Conservation (phyloP, 2,113 vertebrate genomes). For the Myotis brandtii region DNA sequence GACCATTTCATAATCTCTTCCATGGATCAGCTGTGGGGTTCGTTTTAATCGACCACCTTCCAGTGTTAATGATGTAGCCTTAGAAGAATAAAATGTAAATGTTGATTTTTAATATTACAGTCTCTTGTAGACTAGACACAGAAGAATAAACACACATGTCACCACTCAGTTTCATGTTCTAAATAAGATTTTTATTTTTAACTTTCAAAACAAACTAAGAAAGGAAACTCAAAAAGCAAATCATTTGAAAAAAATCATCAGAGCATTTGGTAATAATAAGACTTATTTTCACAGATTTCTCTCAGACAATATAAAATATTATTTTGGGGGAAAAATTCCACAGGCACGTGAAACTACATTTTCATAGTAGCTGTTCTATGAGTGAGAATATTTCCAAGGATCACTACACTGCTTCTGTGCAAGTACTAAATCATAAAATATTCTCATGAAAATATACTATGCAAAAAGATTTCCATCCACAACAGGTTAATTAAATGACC, state of each 20-base stretch:
- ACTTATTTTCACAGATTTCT: slow-evolving; percentile 43
- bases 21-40: slow-evolving; percentile 88
- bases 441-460: slow-evolving; percentile 36
- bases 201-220: slow-evolving; percentile 45
- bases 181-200: slow-evolving; percentile 44
- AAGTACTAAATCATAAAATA: slow-evolving; percentile 25
- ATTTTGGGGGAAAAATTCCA: not conserved
- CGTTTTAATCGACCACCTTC: slow-evolving; percentile 95
- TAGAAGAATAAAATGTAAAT: slow-evolving; percentile 54
- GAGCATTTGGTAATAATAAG: slow-evolving; percentile 19
- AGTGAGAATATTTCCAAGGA: not conserved
- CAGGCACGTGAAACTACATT: slow-evolving; percentile 22
- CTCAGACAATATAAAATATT: slow-evolving; percentile 10
- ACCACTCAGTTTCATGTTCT: slow-evolving; percentile 39
- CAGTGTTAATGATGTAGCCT: slow-evolving; percentile 97
- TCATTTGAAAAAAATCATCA: slow-evolving; percentile 33
- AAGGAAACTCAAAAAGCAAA: slow-evolving; percentile 43
- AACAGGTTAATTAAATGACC: not conserved
- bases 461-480: not conserved
- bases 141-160: slow-evolving; percentile 29
- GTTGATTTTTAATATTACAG: slow-evolving; percentile 52
- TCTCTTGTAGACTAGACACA: not conserved
- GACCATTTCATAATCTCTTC: slow-evolving; percentile 94
- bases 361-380: not conserved
- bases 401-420: not conserved